phyloP scores from a whole-genome alignment of 2,888 invertebrate genomes.

The Tenthredo scrophulariae region DNA sequence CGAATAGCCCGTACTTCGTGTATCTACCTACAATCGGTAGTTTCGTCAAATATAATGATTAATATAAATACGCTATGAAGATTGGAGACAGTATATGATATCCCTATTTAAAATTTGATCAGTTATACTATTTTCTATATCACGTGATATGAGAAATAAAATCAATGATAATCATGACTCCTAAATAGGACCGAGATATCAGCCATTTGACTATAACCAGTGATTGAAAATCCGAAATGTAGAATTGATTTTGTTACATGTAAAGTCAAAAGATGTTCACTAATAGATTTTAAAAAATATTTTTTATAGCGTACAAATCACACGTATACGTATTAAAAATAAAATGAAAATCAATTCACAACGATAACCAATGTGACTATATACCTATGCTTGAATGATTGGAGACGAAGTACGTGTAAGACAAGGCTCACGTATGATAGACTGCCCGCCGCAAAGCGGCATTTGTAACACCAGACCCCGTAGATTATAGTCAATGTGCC shows the following conservation, averaged over 20 bases:
- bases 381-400: neutral
- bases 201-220: neutral
- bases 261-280: too few relatives aligned
- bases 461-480: neutral
- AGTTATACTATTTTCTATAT: too few relatives aligned
- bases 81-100: too few relatives aligned
- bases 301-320: neutral
- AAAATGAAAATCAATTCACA: neutral
- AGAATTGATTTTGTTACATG: neutral
- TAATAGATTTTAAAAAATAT: neutral
- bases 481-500: conserved; percentile 29
- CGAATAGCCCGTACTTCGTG: neutral
- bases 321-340: neutral
- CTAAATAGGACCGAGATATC: neutral
- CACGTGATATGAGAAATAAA: neutral
- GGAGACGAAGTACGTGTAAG: neutral
- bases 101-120: too few relatives aligned
- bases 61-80: too few relatives aligned
- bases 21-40: neutral
- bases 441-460: neutral
- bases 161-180: neutral
- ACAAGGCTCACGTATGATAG: neutral
- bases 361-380: neutral
- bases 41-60: neutral
- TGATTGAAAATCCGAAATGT: neutral